phyloP scores from a whole-genome alignment of 2,888 invertebrate species.

The Drosophila lutescens region DNA sequence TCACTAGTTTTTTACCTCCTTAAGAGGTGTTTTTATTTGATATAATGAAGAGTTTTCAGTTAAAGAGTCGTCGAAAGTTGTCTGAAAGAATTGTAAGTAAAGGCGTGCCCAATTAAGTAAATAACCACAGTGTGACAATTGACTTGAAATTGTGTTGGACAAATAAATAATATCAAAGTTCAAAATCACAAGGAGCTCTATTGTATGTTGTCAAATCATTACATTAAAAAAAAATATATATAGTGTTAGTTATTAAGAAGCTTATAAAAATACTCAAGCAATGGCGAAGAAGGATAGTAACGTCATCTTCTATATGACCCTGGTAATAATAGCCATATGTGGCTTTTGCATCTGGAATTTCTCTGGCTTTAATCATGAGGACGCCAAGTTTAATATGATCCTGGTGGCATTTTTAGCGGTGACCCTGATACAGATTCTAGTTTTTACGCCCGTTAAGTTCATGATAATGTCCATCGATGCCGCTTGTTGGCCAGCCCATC shows the following conservation, averaged over 20 bases:
- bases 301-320: conserved; percentile 20
- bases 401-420: conserved; percentile 47
- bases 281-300: neutral
- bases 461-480: conserved; percentile 40
- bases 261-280: neutral
- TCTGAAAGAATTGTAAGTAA: too few species aligned
- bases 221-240: neutral
- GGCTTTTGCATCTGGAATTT: neutral
- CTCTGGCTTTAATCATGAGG: conserved; percentile 62
- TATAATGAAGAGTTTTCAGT: too few species aligned
- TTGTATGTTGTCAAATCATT: neutral
- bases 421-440: conserved; percentile 47
- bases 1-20: too few species aligned
- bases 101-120: too few species aligned
- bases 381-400: conserved; percentile 56
- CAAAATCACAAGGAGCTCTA: neutral
- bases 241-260: neutral
- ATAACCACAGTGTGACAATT: too few species aligned
- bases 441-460: conserved; percentile 62
- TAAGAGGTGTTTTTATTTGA: too few species aligned
- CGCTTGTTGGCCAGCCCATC: conserved; percentile 49
- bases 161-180: too few species aligned
- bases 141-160: too few species aligned
- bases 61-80: too few species aligned
- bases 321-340: conserved; percentile 8